Conservation (phyloP, 2,888 invertebrate genomes). For the Tinea semifulvella region DNA sequence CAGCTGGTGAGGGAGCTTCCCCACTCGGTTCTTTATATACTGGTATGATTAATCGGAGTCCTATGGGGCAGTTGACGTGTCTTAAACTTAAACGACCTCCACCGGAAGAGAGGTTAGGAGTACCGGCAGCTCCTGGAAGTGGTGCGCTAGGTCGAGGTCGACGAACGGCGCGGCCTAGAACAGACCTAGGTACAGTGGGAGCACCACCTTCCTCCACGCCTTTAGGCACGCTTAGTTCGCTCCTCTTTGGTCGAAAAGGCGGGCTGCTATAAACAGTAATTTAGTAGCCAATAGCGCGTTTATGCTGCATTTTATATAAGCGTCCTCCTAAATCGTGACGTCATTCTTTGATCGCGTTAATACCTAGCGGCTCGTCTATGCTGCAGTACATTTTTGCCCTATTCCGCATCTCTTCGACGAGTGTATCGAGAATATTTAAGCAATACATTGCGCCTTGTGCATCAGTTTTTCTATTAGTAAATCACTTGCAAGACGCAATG, state of each 20-base stretch:
- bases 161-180: slow-evolving; percentile 49
- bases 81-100: slow-evolving; percentile 65
- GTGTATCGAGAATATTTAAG: too few relatives aligned
- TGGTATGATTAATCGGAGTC: slow-evolving; percentile 74
- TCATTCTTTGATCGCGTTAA: slow-evolving; percentile 62
- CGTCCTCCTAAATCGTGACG: too few relatives aligned
- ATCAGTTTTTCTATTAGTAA: too few relatives aligned
- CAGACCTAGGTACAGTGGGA: slow-evolving; percentile 52
- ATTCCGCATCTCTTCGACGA: too few relatives aligned
- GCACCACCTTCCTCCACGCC: slow-evolving; percentile 39
- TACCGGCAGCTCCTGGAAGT: slow-evolving; percentile 69
- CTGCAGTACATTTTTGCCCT: slow-evolving; percentile 56
- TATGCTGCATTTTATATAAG: too few relatives aligned
- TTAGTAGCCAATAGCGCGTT: too few relatives aligned
- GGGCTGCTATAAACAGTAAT: slow-evolving; percentile 67
- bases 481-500: too few relatives aligned
- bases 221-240: slow-evolving; percentile 79
- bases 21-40: slow-evolving; percentile 70
- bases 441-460: too few relatives aligned
- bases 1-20: slow-evolving; percentile 63
- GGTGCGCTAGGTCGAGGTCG: slow-evolving; percentile 60
- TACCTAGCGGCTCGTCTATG: slow-evolving; percentile 58
- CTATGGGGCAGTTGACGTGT: slow-evolving; percentile 82
- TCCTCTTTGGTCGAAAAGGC: slow-evolving; percentile 86
- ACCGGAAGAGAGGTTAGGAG: slow-evolving; percentile 58